A percentile compares a stretch with the other conserved stretches of the same genome.
Conservation (phyloP, 2,113 vertebrate genomes). For the Zosterops pallidus region DNA sequence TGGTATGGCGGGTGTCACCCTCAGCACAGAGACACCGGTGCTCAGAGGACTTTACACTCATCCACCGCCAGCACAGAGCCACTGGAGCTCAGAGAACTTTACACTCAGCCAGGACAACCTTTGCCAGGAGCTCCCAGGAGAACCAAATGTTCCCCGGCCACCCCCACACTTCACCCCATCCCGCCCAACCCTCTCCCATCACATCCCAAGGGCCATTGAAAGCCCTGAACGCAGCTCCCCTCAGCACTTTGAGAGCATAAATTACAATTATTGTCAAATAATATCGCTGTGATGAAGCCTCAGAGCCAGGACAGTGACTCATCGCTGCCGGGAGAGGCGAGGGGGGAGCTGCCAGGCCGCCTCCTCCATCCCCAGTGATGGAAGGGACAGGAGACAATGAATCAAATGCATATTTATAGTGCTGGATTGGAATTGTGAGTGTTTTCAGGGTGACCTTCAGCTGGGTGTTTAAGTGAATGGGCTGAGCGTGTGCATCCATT, state of each 20-base stretch:
- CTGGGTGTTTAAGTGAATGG: neutral
- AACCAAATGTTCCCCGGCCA: neutral
- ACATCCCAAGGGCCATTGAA: neutral
- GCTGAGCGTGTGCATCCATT: neutral
- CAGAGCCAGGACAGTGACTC: constrained; percentile 13
- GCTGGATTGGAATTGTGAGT: neutral
- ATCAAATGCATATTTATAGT: constrained; percentile 46
- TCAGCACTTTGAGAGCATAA: neutral
- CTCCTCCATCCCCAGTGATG: neutral
- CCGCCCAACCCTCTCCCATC: rapidly evolving
- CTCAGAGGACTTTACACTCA: too few relatives aligned
- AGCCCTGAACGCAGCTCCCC: neutral
- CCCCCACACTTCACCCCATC: rapidly evolving
- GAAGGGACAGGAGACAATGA: neutral
- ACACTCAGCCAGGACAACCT: rapidly evolving
- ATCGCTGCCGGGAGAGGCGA: neutral
- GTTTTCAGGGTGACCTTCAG: constrained; percentile 39
- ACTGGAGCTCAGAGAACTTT: rapidly evolving
- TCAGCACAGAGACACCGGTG: too few relatives aligned
- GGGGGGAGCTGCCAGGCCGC: neutral
- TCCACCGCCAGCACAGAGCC: neutral
- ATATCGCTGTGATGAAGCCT: neutral
- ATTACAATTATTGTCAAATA: neutral
- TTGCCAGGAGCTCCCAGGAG: rapidly evolving
- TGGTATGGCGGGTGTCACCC: rapidly evolving